These are phyloP conservation scores for Odontomyia ornata DNA, from an alignment of 2,888 invertebrate genomes.

Conservation along the genomic window DNA sequence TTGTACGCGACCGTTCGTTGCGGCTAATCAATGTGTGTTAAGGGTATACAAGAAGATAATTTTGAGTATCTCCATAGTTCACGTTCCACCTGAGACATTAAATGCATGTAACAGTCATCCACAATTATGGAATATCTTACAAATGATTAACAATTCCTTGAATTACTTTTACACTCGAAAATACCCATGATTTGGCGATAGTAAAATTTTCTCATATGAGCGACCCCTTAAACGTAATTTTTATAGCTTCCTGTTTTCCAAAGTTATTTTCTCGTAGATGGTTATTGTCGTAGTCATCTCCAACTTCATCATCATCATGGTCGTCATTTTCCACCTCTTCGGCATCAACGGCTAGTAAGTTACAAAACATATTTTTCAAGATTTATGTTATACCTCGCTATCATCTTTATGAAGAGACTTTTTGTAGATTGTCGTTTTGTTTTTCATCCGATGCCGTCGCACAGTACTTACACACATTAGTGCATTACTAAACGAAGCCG, in stretches of 20 bases:
- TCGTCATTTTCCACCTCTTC: slow-evolving; percentile 29
- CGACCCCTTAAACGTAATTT: background rate
- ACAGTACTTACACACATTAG: slow-evolving; percentile 31
- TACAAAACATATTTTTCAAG: slow-evolving; percentile 36
- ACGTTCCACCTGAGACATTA: no score
- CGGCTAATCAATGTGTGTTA: no score
- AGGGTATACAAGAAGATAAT: no score
- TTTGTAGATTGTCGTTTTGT: slow-evolving; percentile 33
- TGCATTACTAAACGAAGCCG: slow-evolving; percentile 38
- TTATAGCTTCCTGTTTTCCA: slow-evolving; percentile 34
- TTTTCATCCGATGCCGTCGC: slow-evolving; percentile 33
- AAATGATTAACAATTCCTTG: no score
- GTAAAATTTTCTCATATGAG: background rate
- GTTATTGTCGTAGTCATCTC: slow-evolving; percentile 24
- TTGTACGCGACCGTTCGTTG: no score
- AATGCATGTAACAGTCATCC: no score
- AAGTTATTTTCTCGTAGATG: slow-evolving; percentile 14
- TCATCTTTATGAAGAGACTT: slow-evolving; percentile 37
- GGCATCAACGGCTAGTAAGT: slow-evolving; percentile 3
- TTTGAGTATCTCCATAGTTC: no score
- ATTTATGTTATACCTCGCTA: slow-evolving; percentile 30
- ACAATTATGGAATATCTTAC: no score
- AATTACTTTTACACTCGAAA: no score
- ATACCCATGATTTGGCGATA: no score
- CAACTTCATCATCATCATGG: slow-evolving; percentile 14